Conservation (phyloP, 1,140 invertebrate species). For the Lasioglossum baleicum region DNA sequence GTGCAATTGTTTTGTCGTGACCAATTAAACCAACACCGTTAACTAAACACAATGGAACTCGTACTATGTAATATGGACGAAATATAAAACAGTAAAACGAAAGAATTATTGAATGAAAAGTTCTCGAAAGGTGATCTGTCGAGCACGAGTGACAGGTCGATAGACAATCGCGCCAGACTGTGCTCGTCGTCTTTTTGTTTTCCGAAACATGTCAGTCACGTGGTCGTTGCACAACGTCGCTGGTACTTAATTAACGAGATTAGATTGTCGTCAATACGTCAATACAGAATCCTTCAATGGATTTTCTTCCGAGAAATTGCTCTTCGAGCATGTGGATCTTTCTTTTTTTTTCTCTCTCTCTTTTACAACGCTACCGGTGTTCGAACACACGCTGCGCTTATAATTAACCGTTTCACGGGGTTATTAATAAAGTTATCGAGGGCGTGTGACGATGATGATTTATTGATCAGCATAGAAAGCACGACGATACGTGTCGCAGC, state of each 20-base stretch:
- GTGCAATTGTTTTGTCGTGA: too few species aligned
- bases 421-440: slow-evolving; percentile 49
- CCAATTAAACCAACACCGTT: too few species aligned
- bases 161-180: not conserved
- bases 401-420: slow-evolving; percentile 16
- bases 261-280: slow-evolving; percentile 25
- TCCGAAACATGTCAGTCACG: not conserved
- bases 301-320: not conserved
- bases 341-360: not conserved
- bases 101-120: too few species aligned
- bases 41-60: too few species aligned
- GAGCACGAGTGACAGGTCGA: not conserved
- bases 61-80: too few species aligned
- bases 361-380: not conserved
- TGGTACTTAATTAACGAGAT: slow-evolving; percentile 28
- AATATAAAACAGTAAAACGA: too few species aligned
- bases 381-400: not conserved
- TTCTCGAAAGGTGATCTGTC: not conserved
- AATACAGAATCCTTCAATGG: not conserved
- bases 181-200: not conserved
- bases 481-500: not conserved
- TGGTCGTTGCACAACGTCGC: not conserved
- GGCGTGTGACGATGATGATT: slow-evolving; percentile 34
- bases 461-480: slow-evolving; percentile 35
- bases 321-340: not conserved